Base-by-base conservation (phyloP, 1,140 invertebrate genomes). In the Scaptomyza pallida region DNA sequence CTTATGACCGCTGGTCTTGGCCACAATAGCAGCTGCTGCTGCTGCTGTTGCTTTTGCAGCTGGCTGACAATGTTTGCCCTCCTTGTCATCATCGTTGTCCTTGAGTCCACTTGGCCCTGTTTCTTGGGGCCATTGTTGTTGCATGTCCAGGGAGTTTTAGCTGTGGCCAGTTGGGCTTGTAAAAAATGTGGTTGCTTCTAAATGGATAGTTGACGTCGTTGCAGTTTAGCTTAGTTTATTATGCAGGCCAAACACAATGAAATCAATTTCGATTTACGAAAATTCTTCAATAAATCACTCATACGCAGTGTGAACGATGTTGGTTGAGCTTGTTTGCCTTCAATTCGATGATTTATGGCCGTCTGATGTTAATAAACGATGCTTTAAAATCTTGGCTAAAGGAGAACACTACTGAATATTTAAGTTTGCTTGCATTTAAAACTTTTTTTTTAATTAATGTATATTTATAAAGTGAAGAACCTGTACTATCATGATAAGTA, bases 261-360 rank as follows among this genome's bases (percentile, higher is more conserved):
- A 85, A 85, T 85, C 80, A 74, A 85, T 80, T 85, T 77, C 62
- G 41, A 61, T 64, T 40, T 55, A 21, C 30, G 41, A 67, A 77
- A 80, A 83, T 63, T 54, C 43, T 74, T 70, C 60, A 63, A 80
- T 85, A 86, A 85, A 86, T 85, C 80, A 85, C 80, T 86, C 80
- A 85, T 85, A 80, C 81, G 81, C 77, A 86, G 76, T 76, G 81
- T 70, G 65, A 71, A 72, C 35, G 45, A 41, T 72, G 56, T 51
- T 48, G 43, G 37, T 56, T 35, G 13, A 54, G 54, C 52, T 15
- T 69, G 40, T 43, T 62, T 48, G 72, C 72, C 59, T 41, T 23
- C 37, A 19, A 12, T 33, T 55, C 12, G 50, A 41, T 73, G 81
- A 86, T 85, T 86, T 86, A 85, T 81, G 63, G 35, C 43, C 15